A percentile compares a stretch with the other conserved stretches of the same genome.
Evolutionary conservation across 1,140 invertebrate species (phyloP).

Genomic region (Brachystomella parvula): DNA sequence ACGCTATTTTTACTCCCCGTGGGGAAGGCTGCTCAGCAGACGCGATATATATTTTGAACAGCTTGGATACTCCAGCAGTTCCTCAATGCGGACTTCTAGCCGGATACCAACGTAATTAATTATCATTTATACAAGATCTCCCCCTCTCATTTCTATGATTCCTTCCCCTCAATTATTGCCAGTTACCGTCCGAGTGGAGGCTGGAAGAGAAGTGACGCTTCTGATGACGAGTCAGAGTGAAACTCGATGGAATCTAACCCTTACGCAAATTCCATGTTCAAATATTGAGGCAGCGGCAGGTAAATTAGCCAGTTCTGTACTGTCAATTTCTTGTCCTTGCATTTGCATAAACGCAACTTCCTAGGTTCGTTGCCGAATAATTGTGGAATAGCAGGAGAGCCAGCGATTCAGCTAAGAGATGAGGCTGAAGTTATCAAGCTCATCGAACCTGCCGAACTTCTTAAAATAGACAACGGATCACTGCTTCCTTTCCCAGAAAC

Average conservation of each 20-base stretch:
- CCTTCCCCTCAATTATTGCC: slow-evolving; percentile 16
- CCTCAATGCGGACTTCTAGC: slow-evolving; percentile 42
- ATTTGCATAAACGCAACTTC: no score
- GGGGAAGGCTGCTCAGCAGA: slow-evolving; percentile 42
- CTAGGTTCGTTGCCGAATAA: neutral
- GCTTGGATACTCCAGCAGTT: slow-evolving; percentile 42
- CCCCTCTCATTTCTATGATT: neutral
- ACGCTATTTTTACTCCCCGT: neutral
- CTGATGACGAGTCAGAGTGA: slow-evolving; percentile 42
- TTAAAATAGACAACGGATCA: neutral
- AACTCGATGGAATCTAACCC: slow-evolving; percentile 41
- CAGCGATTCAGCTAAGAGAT: neutral
- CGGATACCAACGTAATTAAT: slow-evolving; percentile 42
- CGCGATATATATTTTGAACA: slow-evolving; percentile 43
- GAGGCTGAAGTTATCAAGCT: neutral
- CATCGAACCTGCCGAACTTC: neutral
- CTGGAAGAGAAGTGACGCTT: slow-evolving; percentile 40
- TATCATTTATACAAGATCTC: no score
- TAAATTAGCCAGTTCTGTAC: neutral
- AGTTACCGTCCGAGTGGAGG: slow-evolving; percentile 41
- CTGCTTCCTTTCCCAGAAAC: neutral
- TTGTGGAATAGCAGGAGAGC: neutral
- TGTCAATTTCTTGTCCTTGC: no score
- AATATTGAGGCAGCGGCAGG: slow-evolving; percentile 31
- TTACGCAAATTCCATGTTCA: slow-evolving; percentile 40